A percentile compares a stretch with the other conserved stretches of the same genome.
Conservation (phyloP, 2,113 vertebrate genomes). For the Neopipo cinnamomea region DNA sequence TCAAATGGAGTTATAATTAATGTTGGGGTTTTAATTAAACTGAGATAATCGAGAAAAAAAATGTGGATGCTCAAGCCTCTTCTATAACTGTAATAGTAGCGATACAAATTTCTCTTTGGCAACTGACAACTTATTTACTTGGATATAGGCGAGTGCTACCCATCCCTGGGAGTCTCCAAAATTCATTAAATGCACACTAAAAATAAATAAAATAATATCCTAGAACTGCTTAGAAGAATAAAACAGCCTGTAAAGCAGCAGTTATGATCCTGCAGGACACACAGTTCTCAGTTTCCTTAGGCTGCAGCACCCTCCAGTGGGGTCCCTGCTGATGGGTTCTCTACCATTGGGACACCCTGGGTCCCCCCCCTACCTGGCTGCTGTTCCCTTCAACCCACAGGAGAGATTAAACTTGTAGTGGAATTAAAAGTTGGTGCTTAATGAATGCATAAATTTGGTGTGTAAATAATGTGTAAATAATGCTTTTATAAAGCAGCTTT, state of each 20-base stretch:
- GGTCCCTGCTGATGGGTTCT: not conserved
- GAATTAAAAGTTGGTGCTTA: not conserved
- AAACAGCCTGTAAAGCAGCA: not conserved
- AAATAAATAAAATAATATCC: not conserved
- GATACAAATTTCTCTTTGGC: not conserved
- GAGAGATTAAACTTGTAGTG: rapidly evolving
- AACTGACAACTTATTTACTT: not conserved
- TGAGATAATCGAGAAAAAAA: not conserved
- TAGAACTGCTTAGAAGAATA: not conserved
- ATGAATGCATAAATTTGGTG: not conserved
- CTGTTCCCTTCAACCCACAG: not conserved
- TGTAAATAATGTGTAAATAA: not conserved
- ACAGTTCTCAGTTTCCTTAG: not conserved
- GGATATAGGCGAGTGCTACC: not conserved
- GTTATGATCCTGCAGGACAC: not conserved
- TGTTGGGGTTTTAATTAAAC: not conserved
- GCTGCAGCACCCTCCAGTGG: not conserved
- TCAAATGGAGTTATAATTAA: not conserved
- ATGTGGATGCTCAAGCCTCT: not conserved
- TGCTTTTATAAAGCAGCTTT: not conserved
- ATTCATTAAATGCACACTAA: not conserved
- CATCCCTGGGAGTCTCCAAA: not conserved
- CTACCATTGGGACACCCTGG: not conserved
- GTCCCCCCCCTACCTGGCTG: not conserved
- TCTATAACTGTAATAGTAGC: not conserved